Evolutionary conservation across 1,140 invertebrate species (phyloP).

Genomic region (Bombus difficillimus): DNA sequence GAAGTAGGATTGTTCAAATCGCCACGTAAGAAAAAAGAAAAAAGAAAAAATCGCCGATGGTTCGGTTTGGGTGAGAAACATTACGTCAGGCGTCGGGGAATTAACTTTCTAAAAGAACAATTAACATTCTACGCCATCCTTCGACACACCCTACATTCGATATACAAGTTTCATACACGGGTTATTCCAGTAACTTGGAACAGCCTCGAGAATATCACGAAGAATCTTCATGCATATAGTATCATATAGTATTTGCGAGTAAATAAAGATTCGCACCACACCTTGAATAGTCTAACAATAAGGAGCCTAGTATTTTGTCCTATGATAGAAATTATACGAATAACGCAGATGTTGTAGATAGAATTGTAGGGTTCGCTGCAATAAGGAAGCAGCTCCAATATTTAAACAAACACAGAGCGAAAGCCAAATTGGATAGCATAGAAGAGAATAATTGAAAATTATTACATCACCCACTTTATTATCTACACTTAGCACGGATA

Average conservation of each 20-base stretch:
- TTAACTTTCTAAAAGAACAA: slow-evolving; percentile 44
- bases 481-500: too few species aligned
- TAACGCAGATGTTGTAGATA: not conserved
- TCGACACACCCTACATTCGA: slow-evolving; percentile 35
- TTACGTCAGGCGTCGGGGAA: slow-evolving; percentile 5
- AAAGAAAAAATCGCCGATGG: not conserved
- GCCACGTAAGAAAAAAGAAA: not conserved
- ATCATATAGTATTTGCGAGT: too few species aligned
- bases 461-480: too few species aligned
- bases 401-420: too few species aligned
- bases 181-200: slow-evolving; percentile 29
- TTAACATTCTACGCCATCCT: slow-evolving; percentile 36
- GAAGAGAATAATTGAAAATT: too few species aligned
- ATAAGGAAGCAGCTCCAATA: too few species aligned
- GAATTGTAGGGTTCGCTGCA: not conserved
- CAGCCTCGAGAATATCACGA: not conserved
- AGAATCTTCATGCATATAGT: not conserved
- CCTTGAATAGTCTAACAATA: not conserved
- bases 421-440: too few species aligned
- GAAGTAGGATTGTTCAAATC: slow-evolving; percentile 4
- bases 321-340: not conserved
- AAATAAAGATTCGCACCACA: not conserved
- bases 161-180: not conserved
- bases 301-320: not conserved
- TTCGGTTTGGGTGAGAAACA: not conserved